These are phyloP conservation scores for Monarcha castaneiventris DNA, from an alignment of 2,113 vertebrate genomes.

Conservation along the genomic window DNA sequence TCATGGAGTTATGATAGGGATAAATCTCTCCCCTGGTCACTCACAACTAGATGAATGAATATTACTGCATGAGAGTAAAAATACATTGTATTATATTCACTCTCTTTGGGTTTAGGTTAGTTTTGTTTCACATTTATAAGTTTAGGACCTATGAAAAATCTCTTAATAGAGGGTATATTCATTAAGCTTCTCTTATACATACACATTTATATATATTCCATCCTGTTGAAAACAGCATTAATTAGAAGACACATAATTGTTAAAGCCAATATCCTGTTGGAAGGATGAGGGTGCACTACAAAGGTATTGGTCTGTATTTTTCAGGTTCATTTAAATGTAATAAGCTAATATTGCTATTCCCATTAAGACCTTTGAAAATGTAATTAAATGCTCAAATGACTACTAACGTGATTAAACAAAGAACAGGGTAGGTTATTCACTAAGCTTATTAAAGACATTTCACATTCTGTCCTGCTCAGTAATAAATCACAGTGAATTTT, in stretches of 20 bases:
- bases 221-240: neutral
- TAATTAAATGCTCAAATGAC: conserved; percentile 69
- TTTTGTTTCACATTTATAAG: neutral
- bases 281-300: neutral
- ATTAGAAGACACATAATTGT: neutral
- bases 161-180: neutral
- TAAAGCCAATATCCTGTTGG: neutral
- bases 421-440: conserved; percentile 45
- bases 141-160: neutral
- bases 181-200: neutral
- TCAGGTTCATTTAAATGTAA: conserved; percentile 69
- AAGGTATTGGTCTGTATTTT: conserved; percentile 35
- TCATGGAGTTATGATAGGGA: neutral
- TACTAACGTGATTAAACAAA: conserved; percentile 65
- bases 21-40: neutral
- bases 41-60: neutral
- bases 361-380: conserved; percentile 63
- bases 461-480: neutral
- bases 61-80: neutral
- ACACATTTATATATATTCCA: neutral
- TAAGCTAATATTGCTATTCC: conserved; percentile 63
- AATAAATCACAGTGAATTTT: conserved; percentile 62
- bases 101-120: neutral
- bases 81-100: neutral
- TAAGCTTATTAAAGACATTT: conserved; percentile 64